Conservation (phyloP, 2,888 invertebrate species). For the Candidula unifasciata region DNA sequence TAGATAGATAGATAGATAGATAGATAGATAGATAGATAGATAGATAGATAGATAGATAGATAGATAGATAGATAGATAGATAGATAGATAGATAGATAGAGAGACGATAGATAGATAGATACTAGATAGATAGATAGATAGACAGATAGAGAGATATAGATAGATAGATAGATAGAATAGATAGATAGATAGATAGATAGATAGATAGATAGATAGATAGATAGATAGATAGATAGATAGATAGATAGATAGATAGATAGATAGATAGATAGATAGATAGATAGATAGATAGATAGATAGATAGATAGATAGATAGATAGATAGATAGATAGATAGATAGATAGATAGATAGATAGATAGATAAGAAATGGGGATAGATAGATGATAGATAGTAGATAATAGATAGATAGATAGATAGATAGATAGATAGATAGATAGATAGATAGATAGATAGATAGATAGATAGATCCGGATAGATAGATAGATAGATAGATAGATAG, state of each 20-base stretch:
- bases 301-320: conserved; percentile 21
- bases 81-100: too few species aligned
- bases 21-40: conserved; percentile 12
- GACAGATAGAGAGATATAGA: too few species aligned
- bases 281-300: conserved; percentile 21
- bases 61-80: conserved; percentile 21
- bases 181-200: conserved; percentile 21
- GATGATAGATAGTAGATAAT: too few species aligned
- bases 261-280: conserved; percentile 21
- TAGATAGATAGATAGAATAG: too few species aligned
- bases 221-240: conserved; percentile 6
- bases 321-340: conserved; percentile 21
- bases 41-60: conserved; percentile 21
- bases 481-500: background rate
- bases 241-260: conserved; percentile 10
- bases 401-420: background rate
- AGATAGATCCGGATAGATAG: background rate
- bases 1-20: conserved; percentile 14
- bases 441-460: background rate
- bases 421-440: background rate
- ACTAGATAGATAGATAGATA: too few species aligned
- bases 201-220: conserved; percentile 13
- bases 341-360: conserved; percentile 15
- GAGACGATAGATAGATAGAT: too few species aligned
- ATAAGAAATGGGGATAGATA: too few species aligned